Evolutionary conservation across 2,797 vertebrate genomes (phyloP), one percentile per base, ranked within the genome.

Genomic region (Neopelma chrysocephalum): DNA sequence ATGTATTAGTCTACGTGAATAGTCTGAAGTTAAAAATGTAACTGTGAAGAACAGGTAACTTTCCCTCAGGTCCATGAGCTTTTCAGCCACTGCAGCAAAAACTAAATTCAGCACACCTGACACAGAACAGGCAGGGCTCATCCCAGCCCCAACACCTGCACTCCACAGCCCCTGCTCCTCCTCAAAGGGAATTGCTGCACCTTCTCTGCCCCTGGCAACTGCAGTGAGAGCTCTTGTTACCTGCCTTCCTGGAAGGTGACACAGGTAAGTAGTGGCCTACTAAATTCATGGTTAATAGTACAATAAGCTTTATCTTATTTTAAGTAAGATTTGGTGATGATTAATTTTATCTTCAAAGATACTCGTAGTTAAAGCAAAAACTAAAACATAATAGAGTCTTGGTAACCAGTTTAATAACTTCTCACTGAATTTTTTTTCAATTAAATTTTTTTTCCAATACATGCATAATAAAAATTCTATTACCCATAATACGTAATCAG

Each of bases 341-440:
- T 48, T 10, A 23, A 56, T 77, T 66, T 73, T 51, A 82, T 48
- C 68, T 66, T 87, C 64, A 77, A 73, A 89, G 73, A 79, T 64
- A 34, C 60, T 62, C 40, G 14, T 6, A 64, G 29, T n/a, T 76
- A 62, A 69, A 92, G 48, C 20, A 70, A 78, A 84, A 89, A 22
- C 23, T 29, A 29, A 36, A 77, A 68, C 12, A 32, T 5, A 22
- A 57, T 0, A 58, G 13, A n/a, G 58, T 36, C 17, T 43, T 48
- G n/a, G 89, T 21, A 86, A 79, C 3, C 50, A 73, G n/a, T 20
- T 69, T 75, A 22, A 40, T 43, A 79, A 53, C 10, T 45, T 45
- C 26, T 27, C 26, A 79, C 6, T 38, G 32, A 9, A 29, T 29
- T 38, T 34, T 15, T 15, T 64, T 38, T 82, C 27, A 42, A 6